A percentile compares a stretch with the other conserved stretches of the same genome.
These are phyloP conservation scores for Cheilinus undulatus DNA, from an alignment of 2,113 vertebrate species.

Conservation along the genomic window DNA sequence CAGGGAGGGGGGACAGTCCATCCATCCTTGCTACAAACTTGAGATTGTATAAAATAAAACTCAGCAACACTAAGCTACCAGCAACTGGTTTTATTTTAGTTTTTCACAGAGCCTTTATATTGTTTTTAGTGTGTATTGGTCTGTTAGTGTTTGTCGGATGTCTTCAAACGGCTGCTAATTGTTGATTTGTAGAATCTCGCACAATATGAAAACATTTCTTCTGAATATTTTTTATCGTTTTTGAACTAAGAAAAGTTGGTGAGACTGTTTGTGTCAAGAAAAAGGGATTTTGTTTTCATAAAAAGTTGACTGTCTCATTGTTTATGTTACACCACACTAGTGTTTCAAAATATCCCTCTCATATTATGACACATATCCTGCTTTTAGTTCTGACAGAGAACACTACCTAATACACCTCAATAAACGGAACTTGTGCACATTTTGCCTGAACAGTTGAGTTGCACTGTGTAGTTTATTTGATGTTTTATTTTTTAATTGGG, in stretches of 20 bases:
- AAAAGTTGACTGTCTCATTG: conserved; percentile 8
- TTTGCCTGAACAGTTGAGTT: conserved; percentile 40
- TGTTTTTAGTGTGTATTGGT: conserved; percentile 49
- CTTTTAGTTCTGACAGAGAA: conserved; percentile 12
- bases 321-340: conserved; percentile 9
- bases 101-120: conserved; percentile 66
- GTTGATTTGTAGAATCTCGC: conserved; percentile 67
- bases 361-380: conserved; percentile 15
- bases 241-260: conserved; percentile 2
- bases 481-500: neutral
- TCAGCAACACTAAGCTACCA: conserved; percentile 78
- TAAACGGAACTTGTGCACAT: conserved; percentile 33
- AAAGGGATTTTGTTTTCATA: neutral
- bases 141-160: conserved; percentile 61
- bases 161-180: conserved; percentile 79
- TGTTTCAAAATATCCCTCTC: conserved; percentile 16
- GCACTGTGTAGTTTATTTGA: conserved; percentile 33
- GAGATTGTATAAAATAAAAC: conserved; percentile 69
- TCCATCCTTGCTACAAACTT: conserved; percentile 72
- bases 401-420: conserved; percentile 32
- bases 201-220: conserved; percentile 49
- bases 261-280: conserved; percentile 30
- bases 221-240: conserved; percentile 50
- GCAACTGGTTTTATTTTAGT: conserved; percentile 53
- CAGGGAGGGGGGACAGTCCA: conserved; percentile 54